Percentiles rank a stretch among this genome's conserved stretches.
Conservation (phyloP, 1,140 invertebrate genomes). For the Ephestia elutella region DNA sequence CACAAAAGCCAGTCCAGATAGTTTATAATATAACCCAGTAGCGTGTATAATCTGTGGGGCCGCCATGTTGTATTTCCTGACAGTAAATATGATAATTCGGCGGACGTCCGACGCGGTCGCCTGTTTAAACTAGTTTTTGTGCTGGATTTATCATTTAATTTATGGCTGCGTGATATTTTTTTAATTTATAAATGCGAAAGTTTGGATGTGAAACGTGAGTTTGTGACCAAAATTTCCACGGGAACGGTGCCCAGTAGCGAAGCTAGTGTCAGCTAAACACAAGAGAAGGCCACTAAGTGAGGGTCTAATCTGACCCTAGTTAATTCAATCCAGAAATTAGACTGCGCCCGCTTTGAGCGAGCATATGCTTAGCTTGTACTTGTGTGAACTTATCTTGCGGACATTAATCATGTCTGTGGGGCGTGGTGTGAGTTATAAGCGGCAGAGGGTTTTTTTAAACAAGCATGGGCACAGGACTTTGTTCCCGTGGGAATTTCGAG, state of each 20-base stretch:
- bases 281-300: not conserved
- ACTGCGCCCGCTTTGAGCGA: not conserved
- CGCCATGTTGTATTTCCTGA: not conserved
- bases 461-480: too few species aligned
- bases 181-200: too few species aligned
- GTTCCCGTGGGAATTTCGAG: too few species aligned
- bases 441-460: not conserved
- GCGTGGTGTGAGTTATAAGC: constrained; percentile 21
- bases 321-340: constrained; percentile 7
- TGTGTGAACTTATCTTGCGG: constrained; percentile 35
- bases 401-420: constrained; percentile 48
- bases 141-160: not conserved
- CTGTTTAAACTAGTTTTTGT: not conserved
- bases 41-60: not conserved
- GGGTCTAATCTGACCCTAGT: not conserved
- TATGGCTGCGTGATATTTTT: not conserved
- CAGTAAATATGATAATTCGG: not conserved
- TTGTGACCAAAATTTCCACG: too few species aligned
- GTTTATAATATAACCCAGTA: too few species aligned
- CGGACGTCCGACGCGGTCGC: not conserved
- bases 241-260: too few species aligned
- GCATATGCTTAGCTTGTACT: constrained; percentile 29
- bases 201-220: too few species aligned
- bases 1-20: too few species aligned
- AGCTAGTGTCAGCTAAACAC: too few species aligned